A percentile compares a stretch with the other conserved stretches of the same genome.
Evolutionary conservation across 2,888 invertebrate genomes (phyloP).

Genomic region (Caenorhabditis sinica): DNA sequence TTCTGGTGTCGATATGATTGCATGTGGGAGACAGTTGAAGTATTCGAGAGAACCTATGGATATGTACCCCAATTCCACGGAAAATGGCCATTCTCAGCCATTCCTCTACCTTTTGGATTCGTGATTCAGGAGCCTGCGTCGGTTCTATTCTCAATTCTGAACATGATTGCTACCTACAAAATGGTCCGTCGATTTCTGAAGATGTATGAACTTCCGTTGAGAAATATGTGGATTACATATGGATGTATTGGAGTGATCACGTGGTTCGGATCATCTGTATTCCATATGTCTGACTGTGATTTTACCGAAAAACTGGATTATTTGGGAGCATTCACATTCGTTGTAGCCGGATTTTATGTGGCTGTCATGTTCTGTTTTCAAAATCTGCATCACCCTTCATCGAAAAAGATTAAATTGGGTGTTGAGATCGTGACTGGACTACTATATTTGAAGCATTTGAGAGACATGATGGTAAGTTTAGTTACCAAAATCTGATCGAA

Average conservation of each 20-base stretch:
- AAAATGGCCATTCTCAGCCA: slow-evolving; percentile 80
- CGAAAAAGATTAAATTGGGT: background rate
- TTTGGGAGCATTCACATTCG: slow-evolving; percentile 72
- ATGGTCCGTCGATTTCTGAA: slow-evolving; percentile 63
- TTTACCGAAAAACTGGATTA: slow-evolving; percentile 81
- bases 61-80: slow-evolving; percentile 78
- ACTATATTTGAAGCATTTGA: slow-evolving; percentile 59
- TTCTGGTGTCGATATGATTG: slow-evolving; percentile 79
- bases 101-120: slow-evolving; percentile 64
- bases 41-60: slow-evolving; percentile 62
- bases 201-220: slow-evolving; percentile 44
- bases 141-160: slow-evolving; percentile 76
- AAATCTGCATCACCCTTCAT: slow-evolving; percentile 4
- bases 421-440: slow-evolving; percentile 7
- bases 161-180: slow-evolving; percentile 68
- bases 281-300: slow-evolving; percentile 78
- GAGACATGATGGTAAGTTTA: slow-evolving; percentile 61
- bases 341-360: slow-evolving; percentile 70
- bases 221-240: slow-evolving; percentile 73
- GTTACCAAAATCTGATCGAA: background rate
- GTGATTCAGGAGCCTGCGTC: slow-evolving; percentile 80
- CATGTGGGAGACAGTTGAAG: slow-evolving; percentile 76
- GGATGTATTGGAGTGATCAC: slow-evolving; percentile 70
- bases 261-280: slow-evolving; percentile 77
- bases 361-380: slow-evolving; percentile 64